These are phyloP conservation scores for Austrofundulus limnaeus DNA, from an alignment of 2,113 vertebrate genomes.

Conservation along the genomic window DNA sequence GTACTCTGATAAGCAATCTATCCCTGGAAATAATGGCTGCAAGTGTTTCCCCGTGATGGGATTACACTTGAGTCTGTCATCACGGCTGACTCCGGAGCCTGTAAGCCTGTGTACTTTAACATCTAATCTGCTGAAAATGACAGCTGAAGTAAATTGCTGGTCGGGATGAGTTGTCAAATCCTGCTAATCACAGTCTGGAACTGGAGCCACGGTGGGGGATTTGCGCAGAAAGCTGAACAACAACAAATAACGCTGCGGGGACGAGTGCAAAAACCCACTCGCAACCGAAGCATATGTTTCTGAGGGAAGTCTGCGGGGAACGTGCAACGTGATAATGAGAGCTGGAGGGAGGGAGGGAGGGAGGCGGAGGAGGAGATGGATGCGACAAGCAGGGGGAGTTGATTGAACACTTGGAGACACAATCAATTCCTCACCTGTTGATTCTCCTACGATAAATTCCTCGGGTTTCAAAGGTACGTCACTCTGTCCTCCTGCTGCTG, in stretches of 20 bases:
- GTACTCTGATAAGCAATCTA: background rate
- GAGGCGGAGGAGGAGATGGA: constrained; percentile 28
- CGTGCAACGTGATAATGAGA: constrained; percentile 11
- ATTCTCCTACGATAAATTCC: constrained; percentile 86
- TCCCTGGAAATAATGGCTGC: constrained; percentile 13
- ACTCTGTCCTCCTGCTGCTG: constrained; percentile 77
- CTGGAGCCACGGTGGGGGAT: constrained; percentile 32
- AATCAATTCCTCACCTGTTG: constrained; percentile 81
- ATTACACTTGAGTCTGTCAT: constrained; percentile 43
- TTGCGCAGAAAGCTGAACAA: constrained; percentile 43
- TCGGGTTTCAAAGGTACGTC: constrained; percentile 87
- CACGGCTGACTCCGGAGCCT: constrained; percentile 1
- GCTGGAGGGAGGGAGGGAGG: background rate
- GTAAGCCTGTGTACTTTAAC: constrained; percentile 20
- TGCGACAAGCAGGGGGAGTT: constrained; percentile 40
- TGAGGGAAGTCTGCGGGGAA: constrained; percentile 52
- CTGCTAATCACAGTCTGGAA: constrained; percentile 56
- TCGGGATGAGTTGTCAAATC: constrained; percentile 42
- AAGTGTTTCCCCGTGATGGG: constrained; percentile 25
- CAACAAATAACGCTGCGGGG: constrained; percentile 57
- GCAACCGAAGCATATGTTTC: constrained; percentile 51
- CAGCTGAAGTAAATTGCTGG: constrained; percentile 39
- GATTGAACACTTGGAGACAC: constrained; percentile 47
- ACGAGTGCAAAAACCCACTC: constrained; percentile 58
- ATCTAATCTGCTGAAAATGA: constrained; percentile 48